Evolutionary conservation across 2,113 vertebrate genomes (phyloP), one percentile per base, ranked within the genome.

Genomic region (Otis tarda): DNA sequence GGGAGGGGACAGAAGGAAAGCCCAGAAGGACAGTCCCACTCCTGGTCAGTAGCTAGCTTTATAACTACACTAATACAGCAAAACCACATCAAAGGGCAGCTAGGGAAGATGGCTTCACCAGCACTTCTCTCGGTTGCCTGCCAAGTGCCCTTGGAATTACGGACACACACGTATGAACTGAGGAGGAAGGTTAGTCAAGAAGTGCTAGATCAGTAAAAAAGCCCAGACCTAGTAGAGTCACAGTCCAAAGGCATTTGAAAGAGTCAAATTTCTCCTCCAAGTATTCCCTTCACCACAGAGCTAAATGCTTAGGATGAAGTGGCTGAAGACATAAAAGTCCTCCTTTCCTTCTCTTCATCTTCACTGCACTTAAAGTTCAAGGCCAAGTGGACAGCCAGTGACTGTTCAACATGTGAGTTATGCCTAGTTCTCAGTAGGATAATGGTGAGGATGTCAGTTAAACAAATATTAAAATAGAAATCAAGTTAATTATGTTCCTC

Each of bases 61-160:
- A 4, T 4, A 94, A 49, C 35, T 82, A 75, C 76, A 49, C 8
- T 10, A 35, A 82, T 67, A 78, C 83, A 81, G 37, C 65, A 85
- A 75, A 81, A 64, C 77, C 93, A 95, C 95, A 95, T 94, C 77
- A 95, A 94, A 89, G 78, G 81, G 80, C 52, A 91, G 39, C 12
- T 50, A 91, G 64, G 43, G 20, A 91, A 93, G 71, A 53, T 2
- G 7, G 41, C 56, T 95, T 94, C 75, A 70, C 37, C 39, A 83
- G 37, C 37, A 39, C 16, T 83, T 88, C 39, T 71, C 74, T 35
- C 7, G 0, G 33, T 2, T 49, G 43, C 33, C 24, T 70, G 47
- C 33, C 43, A 74, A 81, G 55, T 56, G 27, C 16, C 21, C 33
- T 52, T 84, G 43, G 68, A 52, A 94, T 88, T 83, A 92, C 18